phyloP scores from a whole-genome alignment of 2,797 vertebrate species.

The Eulemur albifrons region DNA sequence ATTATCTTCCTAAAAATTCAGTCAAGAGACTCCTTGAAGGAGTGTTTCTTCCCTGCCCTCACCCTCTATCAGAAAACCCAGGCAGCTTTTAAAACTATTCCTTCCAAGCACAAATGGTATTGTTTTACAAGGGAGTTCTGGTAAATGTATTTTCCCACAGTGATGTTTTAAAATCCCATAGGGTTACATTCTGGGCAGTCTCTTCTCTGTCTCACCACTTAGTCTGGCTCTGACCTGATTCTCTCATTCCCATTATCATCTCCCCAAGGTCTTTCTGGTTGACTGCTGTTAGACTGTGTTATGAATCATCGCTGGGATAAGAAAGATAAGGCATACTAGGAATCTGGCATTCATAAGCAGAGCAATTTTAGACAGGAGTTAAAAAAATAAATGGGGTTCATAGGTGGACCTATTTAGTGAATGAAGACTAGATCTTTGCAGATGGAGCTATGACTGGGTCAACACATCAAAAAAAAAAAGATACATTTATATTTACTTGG shows the following conservation, averaged over 20 bases:
- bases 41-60: neutral
- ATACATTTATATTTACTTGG: neutral
- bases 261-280: neutral
- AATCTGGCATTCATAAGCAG: neutral
- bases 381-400: neutral
- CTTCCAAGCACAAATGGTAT: neutral
- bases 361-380: neutral
- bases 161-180: neutral
- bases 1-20: neutral
- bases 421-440: neutral
- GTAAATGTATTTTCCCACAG: neutral
- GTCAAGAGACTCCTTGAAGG: neutral
- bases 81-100: neutral
- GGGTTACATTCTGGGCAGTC: neutral
- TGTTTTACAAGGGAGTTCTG: neutral
- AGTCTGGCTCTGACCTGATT: neutral
- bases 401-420: neutral
- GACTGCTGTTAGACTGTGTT: neutral
- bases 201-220: neutral
- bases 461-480: neutral
- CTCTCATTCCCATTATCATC: neutral
- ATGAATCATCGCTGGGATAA: neutral
- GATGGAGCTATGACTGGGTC: neutral
- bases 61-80: neutral
- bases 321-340: neutral